phyloP scores from a whole-genome alignment of 2,888 invertebrate genomes.

The Mesorhabditis spiculigera region DNA sequence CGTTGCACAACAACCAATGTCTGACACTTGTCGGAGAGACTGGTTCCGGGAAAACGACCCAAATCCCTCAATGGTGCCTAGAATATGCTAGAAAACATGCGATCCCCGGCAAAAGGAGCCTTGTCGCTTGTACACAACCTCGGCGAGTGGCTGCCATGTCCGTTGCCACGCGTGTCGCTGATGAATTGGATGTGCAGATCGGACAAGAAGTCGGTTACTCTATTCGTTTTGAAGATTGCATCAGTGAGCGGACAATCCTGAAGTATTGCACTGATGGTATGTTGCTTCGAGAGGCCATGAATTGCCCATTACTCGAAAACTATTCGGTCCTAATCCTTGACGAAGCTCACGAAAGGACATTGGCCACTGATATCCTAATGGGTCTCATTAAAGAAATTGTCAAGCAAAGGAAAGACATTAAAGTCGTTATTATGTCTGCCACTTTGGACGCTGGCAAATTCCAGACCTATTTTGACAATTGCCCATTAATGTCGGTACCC shows the following conservation, averaged over 20 bases:
- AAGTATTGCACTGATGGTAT: constrained; percentile 76
- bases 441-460: constrained; percentile 98
- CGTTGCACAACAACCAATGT: constrained; percentile 80
- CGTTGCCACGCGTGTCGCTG: constrained; percentile 9
- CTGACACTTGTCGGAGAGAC: constrained; percentile 84
- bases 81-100: constrained; percentile 67
- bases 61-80: constrained; percentile 74
- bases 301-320: constrained; percentile 90
- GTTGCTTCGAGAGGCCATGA: constrained; percentile 96
- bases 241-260: constrained; percentile 83
- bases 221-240: constrained; percentile 97
- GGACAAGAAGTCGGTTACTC: constrained; percentile 88
- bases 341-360: constrained; percentile 95
- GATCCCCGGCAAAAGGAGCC: constrained; percentile 56
- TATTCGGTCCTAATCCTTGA: constrained; percentile 92
- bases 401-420: constrained; percentile 83
- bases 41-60: constrained; percentile 97
- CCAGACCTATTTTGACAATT: constrained; percentile 92
- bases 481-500: constrained; percentile 95
- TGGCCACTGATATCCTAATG: constrained; percentile 97
- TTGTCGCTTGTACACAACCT: constrained; percentile 12
- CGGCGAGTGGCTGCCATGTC: constrained; percentile 10
- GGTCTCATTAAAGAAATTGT: constrained; percentile 89
- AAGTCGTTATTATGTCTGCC: constrained; percentile 97
- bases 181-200: constrained; percentile 82